A percentile compares a stretch with the other conserved stretches of the same genome.
phyloP scores from a whole-genome alignment of 2,888 invertebrate species.

The Hermodice carunculata region DNA sequence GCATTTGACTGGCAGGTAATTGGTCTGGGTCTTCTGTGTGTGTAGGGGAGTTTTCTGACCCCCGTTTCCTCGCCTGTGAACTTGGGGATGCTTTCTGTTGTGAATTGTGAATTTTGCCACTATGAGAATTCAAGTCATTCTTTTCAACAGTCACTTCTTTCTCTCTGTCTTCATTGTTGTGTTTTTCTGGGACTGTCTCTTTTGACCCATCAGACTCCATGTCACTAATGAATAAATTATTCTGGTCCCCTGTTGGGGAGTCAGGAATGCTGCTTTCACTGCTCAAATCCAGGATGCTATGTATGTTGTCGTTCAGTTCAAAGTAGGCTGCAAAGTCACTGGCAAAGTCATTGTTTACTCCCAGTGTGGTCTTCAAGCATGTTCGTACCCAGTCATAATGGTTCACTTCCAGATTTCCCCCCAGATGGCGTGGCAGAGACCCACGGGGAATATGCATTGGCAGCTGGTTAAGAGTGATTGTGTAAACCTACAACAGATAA shows the following conservation, averaged over 20 bases:
- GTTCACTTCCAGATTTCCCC: conserved; percentile 87
- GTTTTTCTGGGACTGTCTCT: conserved; percentile 72
- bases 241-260: conserved; percentile 8
- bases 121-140: conserved; percentile 9
- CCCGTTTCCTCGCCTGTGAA: too few relatives aligned
- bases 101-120: too few relatives aligned
- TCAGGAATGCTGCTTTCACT: background rate
- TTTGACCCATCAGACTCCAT: conserved; percentile 59
- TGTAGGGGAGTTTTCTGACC: conserved; percentile 42
- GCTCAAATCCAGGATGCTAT: background rate
- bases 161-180: conserved; percentile 75
- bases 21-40: conserved; percentile 37
- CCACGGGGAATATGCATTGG: conserved; percentile 90
- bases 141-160: conserved; percentile 54
- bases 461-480: conserved; percentile 91
- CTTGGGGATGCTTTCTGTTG: too few relatives aligned
- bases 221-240: conserved; percentile 49
- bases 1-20: too few relatives aligned
- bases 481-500: conserved; percentile 77
- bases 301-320: conserved; percentile 26
- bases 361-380: conserved; percentile 48
- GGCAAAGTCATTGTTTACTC: conserved; percentile 19
- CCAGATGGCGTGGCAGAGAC: conserved; percentile 89
- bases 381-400: conserved; percentile 89
- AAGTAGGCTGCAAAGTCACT: conserved; percentile 37